phyloP scores from a whole-genome alignment of 2,797 vertebrate genomes.

The Eospalax fontanierii region DNA sequence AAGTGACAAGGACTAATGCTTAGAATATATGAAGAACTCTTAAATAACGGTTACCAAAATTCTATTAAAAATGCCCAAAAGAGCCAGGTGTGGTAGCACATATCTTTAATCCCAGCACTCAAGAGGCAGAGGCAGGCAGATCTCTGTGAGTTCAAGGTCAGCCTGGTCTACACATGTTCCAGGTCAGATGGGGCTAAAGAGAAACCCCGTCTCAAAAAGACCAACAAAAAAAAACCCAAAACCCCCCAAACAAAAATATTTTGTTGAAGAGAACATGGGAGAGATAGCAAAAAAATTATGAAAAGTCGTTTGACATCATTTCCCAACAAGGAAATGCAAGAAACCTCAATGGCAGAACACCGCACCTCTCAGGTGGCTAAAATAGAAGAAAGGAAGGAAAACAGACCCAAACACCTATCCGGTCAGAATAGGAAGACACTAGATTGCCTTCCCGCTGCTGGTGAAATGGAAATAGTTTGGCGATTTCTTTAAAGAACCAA shows the following conservation, averaged over 20 bases:
- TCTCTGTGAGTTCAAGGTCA: not conserved
- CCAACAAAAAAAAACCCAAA: not conserved
- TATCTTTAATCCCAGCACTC: no score
- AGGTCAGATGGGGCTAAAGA: not conserved
- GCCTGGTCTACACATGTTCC: not conserved
- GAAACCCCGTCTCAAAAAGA: not conserved
- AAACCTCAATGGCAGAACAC: not conserved
- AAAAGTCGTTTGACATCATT: no score
- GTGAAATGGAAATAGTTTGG: not conserved
- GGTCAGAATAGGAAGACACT: not conserved
- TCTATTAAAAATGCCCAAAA: not conserved
- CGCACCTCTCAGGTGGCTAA: not conserved
- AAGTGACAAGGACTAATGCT: slow-evolving; percentile 10
- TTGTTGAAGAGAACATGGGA: not conserved
- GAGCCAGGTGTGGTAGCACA: no score
- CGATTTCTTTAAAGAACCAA: slow-evolving; percentile 44
- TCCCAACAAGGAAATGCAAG: no score
- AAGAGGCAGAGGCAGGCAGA: no score
- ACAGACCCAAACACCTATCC: not conserved
- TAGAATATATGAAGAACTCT: not conserved
- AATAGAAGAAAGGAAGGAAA: not conserved
- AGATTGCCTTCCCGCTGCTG: not conserved
- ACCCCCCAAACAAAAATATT: not conserved
- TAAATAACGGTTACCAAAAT: not conserved
- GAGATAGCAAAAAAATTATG: no score